Base-by-base conservation (phyloP, 2,888 invertebrate genomes). In the Serrognathus titanus region DNA sequence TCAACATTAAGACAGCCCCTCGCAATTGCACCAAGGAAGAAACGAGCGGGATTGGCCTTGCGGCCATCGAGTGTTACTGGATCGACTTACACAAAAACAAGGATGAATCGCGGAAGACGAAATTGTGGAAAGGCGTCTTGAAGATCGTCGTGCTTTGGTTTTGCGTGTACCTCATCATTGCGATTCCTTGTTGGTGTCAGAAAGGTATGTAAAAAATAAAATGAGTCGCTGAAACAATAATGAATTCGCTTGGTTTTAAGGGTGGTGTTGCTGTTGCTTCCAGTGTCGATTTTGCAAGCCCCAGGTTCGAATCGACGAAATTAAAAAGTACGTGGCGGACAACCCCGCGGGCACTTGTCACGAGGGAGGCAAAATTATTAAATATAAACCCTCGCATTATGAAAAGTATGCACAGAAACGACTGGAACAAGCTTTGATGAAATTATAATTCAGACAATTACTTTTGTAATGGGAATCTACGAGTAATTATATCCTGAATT, bases 261-360 rank as follows among this genome's bases (percentile, higher is more conserved):
- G 86, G 53, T 85, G 85, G 83, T 86, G 86, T 62, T 86, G 82
- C 55, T 82, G 81, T 58, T 81, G 80, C 63, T 81, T 73, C 55
- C 72, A 77, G 61, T 86, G 85, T 63, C 80, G 80, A 62, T 77
- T 81, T 61, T 86, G 84, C 65, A 80, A 80, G 60, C 86, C 86
- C 0, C 71, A 69, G 11, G 71, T 78, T 66, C 78, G 78, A 51
- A 85, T 86, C 57, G 75, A 79, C 38, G 76, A 79, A 59, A 81
- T 83, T 0, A 85, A 84, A 66, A 76, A 71, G 59, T 86, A 83
- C 68, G 75, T 81, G 48, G 68, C 76, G 0, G 64, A 73, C 46
- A 85, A 86, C 71, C 85, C 86, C 2, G 82, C 83, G 0, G 87
- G 87, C 1, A 69, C 80, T 13, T 74, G 80, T 12, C 71, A 76